Evolutionary conservation across 2,888 invertebrate species (phyloP).

Genomic region (Cantharis nigra): DNA sequence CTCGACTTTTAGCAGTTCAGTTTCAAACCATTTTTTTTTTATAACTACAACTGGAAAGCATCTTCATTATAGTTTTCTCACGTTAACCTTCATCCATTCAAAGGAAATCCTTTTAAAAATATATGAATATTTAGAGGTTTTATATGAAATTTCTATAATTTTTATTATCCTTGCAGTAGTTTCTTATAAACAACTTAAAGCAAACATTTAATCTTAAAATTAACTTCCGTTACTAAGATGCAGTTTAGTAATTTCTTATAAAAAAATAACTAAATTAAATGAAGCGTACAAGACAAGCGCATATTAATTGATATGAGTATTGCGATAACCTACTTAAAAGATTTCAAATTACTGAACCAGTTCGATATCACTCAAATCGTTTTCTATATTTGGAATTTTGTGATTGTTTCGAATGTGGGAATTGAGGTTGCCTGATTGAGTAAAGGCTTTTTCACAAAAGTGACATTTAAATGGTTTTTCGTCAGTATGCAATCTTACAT

Average conservation of each 20-base stretch:
- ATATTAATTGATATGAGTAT: slow-evolving; percentile 29
- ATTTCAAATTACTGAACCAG: slow-evolving; percentile 17
- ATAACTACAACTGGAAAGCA: neutral
- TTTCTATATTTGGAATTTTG: slow-evolving; percentile 35
- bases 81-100: neutral
- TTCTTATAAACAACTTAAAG: neutral
- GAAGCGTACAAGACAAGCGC: slow-evolving; percentile 24
- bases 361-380: slow-evolving; percentile 6
- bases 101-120: neutral
- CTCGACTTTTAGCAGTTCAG: neutral
- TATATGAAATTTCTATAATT: neutral
- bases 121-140: neutral
- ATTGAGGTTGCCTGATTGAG: slow-evolving; percentile 54
- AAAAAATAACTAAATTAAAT: slow-evolving; percentile 8
- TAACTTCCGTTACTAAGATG: neutral
- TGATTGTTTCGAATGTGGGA: slow-evolving; percentile 55
- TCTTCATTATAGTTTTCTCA: neutral
- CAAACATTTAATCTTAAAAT: neutral
- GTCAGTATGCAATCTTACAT: slow-evolving; percentile 53
- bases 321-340: slow-evolving; percentile 14
- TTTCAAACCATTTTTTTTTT: neutral
- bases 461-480: slow-evolving; percentile 55
- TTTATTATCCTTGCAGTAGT: too few relatives aligned
- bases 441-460: slow-evolving; percentile 54
- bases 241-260: neutral